A percentile compares a stretch with the other conserved stretches of the same genome.
Conservation (phyloP, 92 coral and sea anemone genomes). For the Ricordea florida region DNA sequence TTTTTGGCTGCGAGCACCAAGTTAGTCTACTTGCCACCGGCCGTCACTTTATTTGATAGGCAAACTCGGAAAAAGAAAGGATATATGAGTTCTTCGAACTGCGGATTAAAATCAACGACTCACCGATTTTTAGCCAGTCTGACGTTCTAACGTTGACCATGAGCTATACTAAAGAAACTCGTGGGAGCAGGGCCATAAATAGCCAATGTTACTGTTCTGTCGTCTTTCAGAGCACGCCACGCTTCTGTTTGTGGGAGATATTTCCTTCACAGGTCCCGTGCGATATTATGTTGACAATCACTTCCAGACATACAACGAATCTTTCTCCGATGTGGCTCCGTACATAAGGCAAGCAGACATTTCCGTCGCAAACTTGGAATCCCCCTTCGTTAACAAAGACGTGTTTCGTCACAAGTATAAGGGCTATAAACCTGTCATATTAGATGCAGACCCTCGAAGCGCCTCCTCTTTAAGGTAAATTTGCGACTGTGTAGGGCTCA, state of each 20-base stretch:
- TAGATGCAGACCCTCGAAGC: background rate
- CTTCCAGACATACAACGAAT: constrained; percentile 49
- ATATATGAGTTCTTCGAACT: too few relatives aligned
- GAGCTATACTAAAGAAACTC: too few relatives aligned
- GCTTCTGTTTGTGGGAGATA: constrained; percentile 79
- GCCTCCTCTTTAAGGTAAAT: constrained; percentile 7
- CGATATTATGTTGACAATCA: constrained; percentile 47
- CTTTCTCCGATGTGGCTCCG: constrained; percentile 50
- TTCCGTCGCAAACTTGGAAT: constrained; percentile 80
- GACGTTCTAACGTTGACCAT: too few relatives aligned
- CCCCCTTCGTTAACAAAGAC: constrained; percentile 54
- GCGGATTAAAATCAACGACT: too few relatives aligned
- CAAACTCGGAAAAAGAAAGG: too few relatives aligned
- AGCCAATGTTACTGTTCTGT: too few relatives aligned
- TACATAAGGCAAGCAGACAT: constrained; percentile 70
- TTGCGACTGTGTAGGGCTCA: too few relatives aligned
- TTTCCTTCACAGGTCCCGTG: constrained; percentile 53
- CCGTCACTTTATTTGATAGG: too few relatives aligned
- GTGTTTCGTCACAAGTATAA: constrained; percentile 22
- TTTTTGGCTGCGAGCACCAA: too few relatives aligned
- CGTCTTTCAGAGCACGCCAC: background rate
- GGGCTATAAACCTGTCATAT: background rate
- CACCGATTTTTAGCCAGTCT: too few relatives aligned
- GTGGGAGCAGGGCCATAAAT: too few relatives aligned
- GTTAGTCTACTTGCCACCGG: too few relatives aligned